Base-by-base conservation (phyloP, 2,888 invertebrate genomes). In the Acronicta alni region DNA sequence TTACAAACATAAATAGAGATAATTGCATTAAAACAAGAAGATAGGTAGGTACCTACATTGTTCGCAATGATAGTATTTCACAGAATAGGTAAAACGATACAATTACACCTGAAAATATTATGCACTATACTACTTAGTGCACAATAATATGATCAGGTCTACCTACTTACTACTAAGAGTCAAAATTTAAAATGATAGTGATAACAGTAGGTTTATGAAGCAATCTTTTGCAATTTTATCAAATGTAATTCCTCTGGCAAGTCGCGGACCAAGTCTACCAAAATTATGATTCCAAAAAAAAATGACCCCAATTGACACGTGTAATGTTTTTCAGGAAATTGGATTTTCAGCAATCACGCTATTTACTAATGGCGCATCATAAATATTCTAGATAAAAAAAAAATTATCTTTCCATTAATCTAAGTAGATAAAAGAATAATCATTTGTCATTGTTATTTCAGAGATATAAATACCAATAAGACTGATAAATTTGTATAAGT, bases 361-460 rank as follows among this genome's bases (percentile, higher is more conserved):
- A 67, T 63, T 66, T 26, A 66, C 64, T 62, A 63, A 67, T 76
- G 63, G 20, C 17, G 26, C 55, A 55, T 53, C 69, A 58, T 65
- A 72, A 66, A 69, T 53, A 54, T 47, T 44, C 60, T 55, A 66
- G 77, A 75, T 77, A 77, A 72, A 45, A 14, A 43, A 3, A 65
- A 58, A 44, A 69, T 61, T 75, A 76, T 75, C 75, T 46, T 49
- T 57, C 47, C 62, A 67, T 73, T 68, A 61, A 75, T 77, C 73
- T 72, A 32, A 49, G 15, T 41, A 65, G 75, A 77, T 75, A 68
- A 75, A 43, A 55, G n/a, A 52, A 57, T 23, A 45, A 42, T 23
- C 55, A 57, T 55, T 46, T 45, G 30, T 59, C 53, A 37, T 56
- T 18, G 9, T 32, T 41, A 37, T 65, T 67, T 61, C 41, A n/a